Base-by-base conservation (phyloP, 2,888 invertebrate genomes). In the Lumbricus terrestris region DNA sequence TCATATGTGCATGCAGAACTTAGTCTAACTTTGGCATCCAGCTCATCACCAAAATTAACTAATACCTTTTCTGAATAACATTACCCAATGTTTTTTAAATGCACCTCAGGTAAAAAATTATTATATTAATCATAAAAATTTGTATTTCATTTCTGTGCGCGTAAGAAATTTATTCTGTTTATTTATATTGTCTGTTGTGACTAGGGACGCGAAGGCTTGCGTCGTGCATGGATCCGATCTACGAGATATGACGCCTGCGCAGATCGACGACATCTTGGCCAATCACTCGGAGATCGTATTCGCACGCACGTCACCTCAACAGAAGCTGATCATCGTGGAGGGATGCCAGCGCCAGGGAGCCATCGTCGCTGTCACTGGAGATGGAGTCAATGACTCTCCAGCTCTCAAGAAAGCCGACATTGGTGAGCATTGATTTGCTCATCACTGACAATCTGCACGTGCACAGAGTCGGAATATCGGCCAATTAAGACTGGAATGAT, bases 251-350 rank as follows among this genome's bases (percentile, higher is more conserved):
- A 96, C 97, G 92, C 96, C 97, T 89, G 97, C 97, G 97, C 90
- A 95, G 95, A 96, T 96, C 98, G 98, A 98, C 94, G 98, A 98
- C 95, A 97, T 98, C 94, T 96, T 99, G 93, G 97, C 97, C 96
- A 95, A 97, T 95, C 98, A 98, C 95, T 97, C 97, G 91, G 98
- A 98, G 96, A 98, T 98, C 95, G 98, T 98, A 93, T 98, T 98
- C 96, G 98, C 98, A 92, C 97, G 98, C 94, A 98, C 98, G 34
- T 98, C 98, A 88, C 98, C 98, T 34, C 95, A 95, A 95, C 98
- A 98, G 96, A 98, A 98, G 95, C 96, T 98, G 95, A 96, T 96
- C 93, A 96, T 96, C 93, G 96, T 96, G 4, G 97, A 98, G 95
- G 97, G 97, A 88, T 97, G 97, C 93, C 97, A 97, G 94, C 95